Evolutionary conservation across 2,888 invertebrate genomes (phyloP).

Genomic region (Scaptodrosophila latifasciaeformis): DNA sequence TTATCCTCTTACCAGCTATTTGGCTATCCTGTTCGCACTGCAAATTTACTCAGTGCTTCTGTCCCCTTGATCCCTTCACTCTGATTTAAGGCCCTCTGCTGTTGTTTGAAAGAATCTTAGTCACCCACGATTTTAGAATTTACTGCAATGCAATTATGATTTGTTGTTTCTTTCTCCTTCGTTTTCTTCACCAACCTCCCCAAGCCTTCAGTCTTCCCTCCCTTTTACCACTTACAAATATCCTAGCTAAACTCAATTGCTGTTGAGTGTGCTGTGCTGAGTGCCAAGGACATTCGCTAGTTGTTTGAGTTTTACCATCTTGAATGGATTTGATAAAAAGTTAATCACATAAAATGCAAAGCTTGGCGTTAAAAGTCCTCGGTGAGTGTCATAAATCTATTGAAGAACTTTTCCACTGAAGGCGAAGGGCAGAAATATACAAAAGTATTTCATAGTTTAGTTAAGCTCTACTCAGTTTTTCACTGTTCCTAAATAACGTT

Average conservation of each 20-base stretch:
- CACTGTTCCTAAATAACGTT: no score
- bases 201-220: neutral
- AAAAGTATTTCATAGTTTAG: no score
- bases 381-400: conserved; percentile 52
- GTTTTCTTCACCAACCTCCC: neutral
- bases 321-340: conserved; percentile 34
- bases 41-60: no score
- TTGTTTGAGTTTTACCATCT: conserved; percentile 3
- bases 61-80: neutral
- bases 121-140: neutral
- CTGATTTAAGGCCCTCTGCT: conserved; percentile 14
- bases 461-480: no score
- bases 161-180: neutral
- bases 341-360: conserved; percentile 39
- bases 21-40: no score
- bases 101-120: neutral
- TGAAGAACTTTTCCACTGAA: conserved; percentile 20
- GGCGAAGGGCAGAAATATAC: no score
- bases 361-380: conserved; percentile 13
- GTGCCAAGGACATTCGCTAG: neutral
- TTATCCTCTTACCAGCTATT: no score
- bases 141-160: conserved; percentile 7
- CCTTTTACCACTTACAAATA: no score
- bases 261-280: conserved; percentile 1
- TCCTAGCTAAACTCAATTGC: conserved; percentile 4